Evolutionary conservation across 2,113 vertebrate species (phyloP).

Genomic region (Chaenocephalus aceratus): DNA sequence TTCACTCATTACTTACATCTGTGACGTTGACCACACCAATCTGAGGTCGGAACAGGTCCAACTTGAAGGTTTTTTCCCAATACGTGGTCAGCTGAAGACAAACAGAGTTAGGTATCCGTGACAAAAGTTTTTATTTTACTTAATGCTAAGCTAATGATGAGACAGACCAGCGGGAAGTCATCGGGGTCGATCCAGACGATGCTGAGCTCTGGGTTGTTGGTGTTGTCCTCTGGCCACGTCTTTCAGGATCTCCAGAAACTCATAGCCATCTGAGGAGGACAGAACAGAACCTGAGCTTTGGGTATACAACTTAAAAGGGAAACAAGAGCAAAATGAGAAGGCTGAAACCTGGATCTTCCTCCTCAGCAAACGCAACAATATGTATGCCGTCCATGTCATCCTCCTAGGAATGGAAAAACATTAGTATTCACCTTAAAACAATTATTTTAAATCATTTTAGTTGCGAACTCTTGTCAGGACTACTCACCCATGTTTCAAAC

Average conservation of each 20-base stretch:
- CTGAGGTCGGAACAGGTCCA: constrained; percentile 95
- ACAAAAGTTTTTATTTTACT: neutral
- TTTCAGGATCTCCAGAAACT: constrained; percentile 97
- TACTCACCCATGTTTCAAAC: constrained; percentile 97
- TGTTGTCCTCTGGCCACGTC: constrained; percentile 98
- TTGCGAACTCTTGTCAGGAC: neutral
- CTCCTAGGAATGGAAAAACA: constrained; percentile 81
- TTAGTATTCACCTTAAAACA: neutral
- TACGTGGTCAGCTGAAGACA: constrained; percentile 93
- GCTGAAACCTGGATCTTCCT: constrained; percentile 93
- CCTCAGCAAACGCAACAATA: constrained; percentile 97
- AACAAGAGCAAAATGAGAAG: neutral
- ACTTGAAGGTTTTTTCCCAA: constrained; percentile 98
- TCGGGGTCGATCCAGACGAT: constrained; percentile 98
- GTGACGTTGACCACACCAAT: constrained; percentile 98
- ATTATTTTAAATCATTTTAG: neutral
- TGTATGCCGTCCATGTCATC: constrained; percentile 97
- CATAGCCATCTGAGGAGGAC: constrained; percentile 90
- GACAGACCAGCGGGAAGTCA: constrained; percentile 92
- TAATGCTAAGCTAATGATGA: neutral
- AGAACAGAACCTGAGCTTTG: constrained; percentile 8
- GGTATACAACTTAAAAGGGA: neutral
- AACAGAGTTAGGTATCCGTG: neutral
- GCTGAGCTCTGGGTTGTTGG: constrained; percentile 95
- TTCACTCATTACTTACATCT: constrained; percentile 85